Percentiles rank a stretch among this genome's conserved stretches.
phyloP scores from a whole-genome alignment of 2,888 invertebrate genomes.

The Microctonus brassicae region DNA sequence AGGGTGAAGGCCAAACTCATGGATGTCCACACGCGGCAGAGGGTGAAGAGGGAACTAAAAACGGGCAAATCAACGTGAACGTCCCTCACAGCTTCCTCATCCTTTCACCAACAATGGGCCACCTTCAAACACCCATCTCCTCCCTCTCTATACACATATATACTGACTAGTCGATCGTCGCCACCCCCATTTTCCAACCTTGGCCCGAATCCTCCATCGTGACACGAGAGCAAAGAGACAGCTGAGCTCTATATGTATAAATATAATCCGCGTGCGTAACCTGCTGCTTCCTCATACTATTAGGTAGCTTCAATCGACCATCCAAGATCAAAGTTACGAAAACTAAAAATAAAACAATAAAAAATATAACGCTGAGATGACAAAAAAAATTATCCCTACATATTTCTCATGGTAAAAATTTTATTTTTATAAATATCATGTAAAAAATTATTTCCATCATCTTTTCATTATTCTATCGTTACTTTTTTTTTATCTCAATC shows the following conservation, averaged over 20 bases:
- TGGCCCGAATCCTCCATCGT: constrained; percentile 45
- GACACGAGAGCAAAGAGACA: constrained; percentile 32
- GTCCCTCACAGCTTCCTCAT: constrained; percentile 27
- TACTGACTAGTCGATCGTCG: constrained; percentile 32
- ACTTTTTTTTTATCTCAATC: neutral
- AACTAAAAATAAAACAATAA: neutral
- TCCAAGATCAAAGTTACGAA: constrained; percentile 24
- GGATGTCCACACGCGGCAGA: neutral
- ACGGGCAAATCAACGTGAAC: constrained; percentile 28
- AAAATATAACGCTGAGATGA: neutral
- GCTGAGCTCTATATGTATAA: constrained; percentile 14
- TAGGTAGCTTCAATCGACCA: neutral
- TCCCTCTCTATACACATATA: too few relatives aligned
- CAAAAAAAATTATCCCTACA: neutral
- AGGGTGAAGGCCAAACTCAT: constrained; percentile 26
- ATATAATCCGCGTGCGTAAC: constrained; percentile 20
- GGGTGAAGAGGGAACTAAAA: neutral
- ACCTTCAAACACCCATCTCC: neutral
- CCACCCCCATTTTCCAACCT: constrained; percentile 45
- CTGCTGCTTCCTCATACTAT: constrained; percentile 19
- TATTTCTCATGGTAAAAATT: neutral
- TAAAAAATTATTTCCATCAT: neutral
- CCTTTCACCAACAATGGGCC: neutral
- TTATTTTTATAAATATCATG: neutral
- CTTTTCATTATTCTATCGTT: neutral